Evolutionary conservation across 2,113 vertebrate species (phyloP).

Genomic region (Scolopax mira): DNA sequence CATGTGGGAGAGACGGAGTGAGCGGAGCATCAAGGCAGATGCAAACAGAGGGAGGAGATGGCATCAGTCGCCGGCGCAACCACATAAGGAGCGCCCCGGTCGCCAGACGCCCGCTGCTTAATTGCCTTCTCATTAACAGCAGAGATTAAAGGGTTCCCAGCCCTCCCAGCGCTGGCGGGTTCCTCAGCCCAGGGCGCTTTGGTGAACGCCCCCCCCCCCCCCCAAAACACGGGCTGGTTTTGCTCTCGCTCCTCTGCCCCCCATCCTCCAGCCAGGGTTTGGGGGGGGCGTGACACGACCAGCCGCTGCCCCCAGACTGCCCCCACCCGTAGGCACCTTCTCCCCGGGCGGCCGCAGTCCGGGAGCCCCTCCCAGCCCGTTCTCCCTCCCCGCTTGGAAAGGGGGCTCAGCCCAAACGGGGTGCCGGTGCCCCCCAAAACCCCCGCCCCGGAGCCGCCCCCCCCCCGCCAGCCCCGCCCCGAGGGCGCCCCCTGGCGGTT

Average conservation of each 20-base stretch:
- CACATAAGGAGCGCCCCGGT: neutral
- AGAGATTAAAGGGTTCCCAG: neutral
- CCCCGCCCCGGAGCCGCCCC: too few species aligned
- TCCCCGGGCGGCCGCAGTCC: neutral
- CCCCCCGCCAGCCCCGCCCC: neutral
- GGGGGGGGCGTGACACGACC: too few species aligned
- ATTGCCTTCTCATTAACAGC: rapidly evolving
- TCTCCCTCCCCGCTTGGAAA: too few species aligned
- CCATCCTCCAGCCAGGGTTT: neutral
- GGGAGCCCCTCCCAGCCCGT: too few species aligned
- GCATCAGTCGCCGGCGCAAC: neutral
- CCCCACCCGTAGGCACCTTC: neutral
- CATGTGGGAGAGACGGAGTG: neutral
- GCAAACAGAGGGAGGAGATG: neutral
- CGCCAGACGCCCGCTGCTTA: neutral
- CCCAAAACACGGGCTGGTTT: neutral
- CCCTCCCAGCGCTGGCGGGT: neutral
- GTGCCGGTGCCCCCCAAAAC: neutral
- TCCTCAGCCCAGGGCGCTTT: neutral
- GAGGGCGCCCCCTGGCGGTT: neutral
- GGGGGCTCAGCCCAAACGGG: neutral
- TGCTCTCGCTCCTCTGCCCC: neutral
- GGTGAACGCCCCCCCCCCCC: rapidly evolving
- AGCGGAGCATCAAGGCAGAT: neutral
- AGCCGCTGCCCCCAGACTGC: neutral